Evolutionary conservation across 1,140 invertebrate species (phyloP).

Genomic region (Drosophila dunni): DNA sequence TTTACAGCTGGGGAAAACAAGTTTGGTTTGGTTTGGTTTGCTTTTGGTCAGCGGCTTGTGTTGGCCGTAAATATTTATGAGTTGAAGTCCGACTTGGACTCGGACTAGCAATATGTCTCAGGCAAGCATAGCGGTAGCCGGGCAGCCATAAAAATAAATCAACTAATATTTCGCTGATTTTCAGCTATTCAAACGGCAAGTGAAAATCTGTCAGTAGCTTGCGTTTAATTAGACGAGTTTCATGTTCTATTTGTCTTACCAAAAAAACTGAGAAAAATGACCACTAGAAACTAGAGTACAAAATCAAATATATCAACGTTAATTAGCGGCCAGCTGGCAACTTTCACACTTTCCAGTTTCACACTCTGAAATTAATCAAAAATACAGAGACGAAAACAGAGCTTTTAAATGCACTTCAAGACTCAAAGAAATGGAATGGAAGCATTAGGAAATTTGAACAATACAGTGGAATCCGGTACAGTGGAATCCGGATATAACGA

Average conservation of each 20-base stretch:
- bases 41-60: conserved; percentile 38
- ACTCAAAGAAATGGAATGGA: conserved; percentile 48
- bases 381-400: neutral
- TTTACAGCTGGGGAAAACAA: conserved; percentile 59
- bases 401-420: conserved; percentile 49
- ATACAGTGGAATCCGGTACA: no score
- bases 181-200: conserved; percentile 42
- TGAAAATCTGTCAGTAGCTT: conserved; percentile 54
- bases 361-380: conserved; percentile 74
- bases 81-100: conserved; percentile 37
- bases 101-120: conserved; percentile 43
- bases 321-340: conserved; percentile 63
- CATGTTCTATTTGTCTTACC: conserved; percentile 64
- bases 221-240: conserved; percentile 66
- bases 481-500: no score
- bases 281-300: conserved; percentile 27
- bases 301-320: conserved; percentile 69
- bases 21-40: conserved; percentile 56
- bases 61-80: conserved; percentile 72
- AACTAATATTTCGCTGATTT: conserved; percentile 74
- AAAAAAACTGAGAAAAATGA: conserved; percentile 5
- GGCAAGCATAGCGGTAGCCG: conserved; percentile 41
- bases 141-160: conserved; percentile 59
- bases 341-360: conserved; percentile 81
- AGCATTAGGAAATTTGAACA: no score